Base-by-base conservation (phyloP, 2,113 vertebrate genomes). In the Nymphicus hollandicus region DNA sequence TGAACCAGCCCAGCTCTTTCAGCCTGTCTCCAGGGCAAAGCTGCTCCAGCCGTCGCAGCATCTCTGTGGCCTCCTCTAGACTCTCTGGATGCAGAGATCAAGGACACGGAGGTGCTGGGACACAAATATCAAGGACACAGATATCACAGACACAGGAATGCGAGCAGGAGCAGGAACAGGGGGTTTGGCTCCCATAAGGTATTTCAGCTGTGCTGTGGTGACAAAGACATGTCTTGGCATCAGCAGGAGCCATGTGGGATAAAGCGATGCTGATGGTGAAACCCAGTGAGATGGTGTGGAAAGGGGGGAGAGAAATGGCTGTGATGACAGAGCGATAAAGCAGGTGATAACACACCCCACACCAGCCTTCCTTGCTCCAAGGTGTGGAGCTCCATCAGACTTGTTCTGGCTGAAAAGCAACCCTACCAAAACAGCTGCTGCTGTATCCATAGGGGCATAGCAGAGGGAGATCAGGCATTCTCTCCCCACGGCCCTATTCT, bases 231-330 rank as follows among this genome's bases (percentile, higher is more conserved):
- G 35, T 46, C 64, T 64, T 43, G 35, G 41, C 46, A 46, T 61
- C 46, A 71, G 64, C 27, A 13, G 41, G 43, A 63, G 29, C 49
- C 44, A 46, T 1, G 1, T 13, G 31, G 50, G 28, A 17, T 56
- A 24, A 44, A 49, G 74, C 1, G 6, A 22, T 22, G 47, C 17
- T 1, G 8, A 8, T 79, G 78, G 56, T 64, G 88, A 91, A 93
- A 89, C 39, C 31, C 60, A 7, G 55, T 6, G 60, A 91, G 87
- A 56, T 0, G 0, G 31, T 7, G 39, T 1, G 11, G 82, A 66
- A 91, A 93, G 69, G 63, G 43, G 0, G 0, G 78, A 60, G 11
- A 29, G 85, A 79, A 91, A 77, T 44, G 81, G 66, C 88, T 49
- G 63, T 41, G 82, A 79, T 4, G 50, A 31, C n/a, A 41, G 66